phyloP scores from a whole-genome alignment of 2,888 invertebrate genomes.

The Oxytorus armatus region DNA sequence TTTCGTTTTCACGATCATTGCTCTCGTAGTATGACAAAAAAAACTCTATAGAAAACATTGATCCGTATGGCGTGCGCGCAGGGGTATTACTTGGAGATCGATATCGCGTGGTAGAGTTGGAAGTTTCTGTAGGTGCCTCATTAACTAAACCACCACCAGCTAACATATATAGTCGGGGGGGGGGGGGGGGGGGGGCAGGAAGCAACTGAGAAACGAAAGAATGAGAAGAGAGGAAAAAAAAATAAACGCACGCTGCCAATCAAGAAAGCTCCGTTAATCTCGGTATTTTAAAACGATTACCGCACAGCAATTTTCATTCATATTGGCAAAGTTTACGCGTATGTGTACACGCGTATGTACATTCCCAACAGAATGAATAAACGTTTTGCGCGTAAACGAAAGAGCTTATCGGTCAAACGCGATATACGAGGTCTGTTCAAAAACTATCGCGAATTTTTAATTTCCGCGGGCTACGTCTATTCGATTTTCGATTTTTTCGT shows the following conservation, averaged over 20 bases:
- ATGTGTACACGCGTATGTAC: neutral
- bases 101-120: constrained; percentile 12
- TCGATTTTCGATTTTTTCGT: no score
- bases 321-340: neutral
- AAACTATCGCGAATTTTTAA: no score
- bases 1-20: neutral
- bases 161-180: no score
- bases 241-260: neutral
- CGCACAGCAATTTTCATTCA: constrained; percentile 29
- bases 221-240: neutral
- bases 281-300: neutral
- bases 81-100: no score
- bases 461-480: no score
- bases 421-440: neutral
- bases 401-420: constrained; percentile 45
- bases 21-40: neutral
- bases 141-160: neutral
- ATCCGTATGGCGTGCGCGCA: neutral
- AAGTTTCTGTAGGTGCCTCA: neutral
- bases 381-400: constrained; percentile 3
- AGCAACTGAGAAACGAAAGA: neutral
- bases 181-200: no score
- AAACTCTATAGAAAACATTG: neutral
- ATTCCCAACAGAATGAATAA: constrained; percentile 16
- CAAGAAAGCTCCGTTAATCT: constrained; percentile 2